A percentile compares a stretch with the other conserved stretches of the same genome.
Evolutionary conservation across 2,113 vertebrate species (phyloP).

Genomic region (Morone chrysops): DNA sequence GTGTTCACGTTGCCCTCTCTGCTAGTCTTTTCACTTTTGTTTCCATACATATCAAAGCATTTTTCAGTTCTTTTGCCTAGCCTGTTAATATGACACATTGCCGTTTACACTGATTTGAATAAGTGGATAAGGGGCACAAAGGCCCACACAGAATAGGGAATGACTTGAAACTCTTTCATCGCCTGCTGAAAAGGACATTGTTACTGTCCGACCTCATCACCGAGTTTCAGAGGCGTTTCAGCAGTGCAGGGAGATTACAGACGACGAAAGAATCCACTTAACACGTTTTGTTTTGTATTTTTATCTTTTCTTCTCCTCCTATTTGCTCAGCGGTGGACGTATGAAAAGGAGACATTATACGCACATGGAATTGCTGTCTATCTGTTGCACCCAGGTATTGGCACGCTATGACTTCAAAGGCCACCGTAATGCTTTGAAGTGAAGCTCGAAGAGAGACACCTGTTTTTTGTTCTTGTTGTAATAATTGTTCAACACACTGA

Average conservation of each 20-base stretch:
- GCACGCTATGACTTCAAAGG: conserved; percentile 78
- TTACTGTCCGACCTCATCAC: conserved; percentile 70
- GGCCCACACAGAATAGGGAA: conserved; percentile 67
- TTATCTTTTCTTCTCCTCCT: conserved; percentile 72
- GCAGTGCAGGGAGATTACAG: conserved; percentile 68
- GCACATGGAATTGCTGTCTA: conserved; percentile 75
- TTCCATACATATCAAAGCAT: conserved; percentile 76
- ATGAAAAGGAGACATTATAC: conserved; percentile 74
- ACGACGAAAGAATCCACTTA: conserved; percentile 80
- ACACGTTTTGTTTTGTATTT: conserved; percentile 78
- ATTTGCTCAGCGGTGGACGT: conserved; percentile 63
- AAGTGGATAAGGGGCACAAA: conserved; percentile 81
- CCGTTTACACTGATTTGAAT: conserved; percentile 79
- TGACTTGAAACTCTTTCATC: conserved; percentile 78
- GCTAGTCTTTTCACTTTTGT: conserved; percentile 73
- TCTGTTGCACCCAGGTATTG: conserved; percentile 76
- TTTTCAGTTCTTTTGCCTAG: conserved; percentile 61
- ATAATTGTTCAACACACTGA: conserved; percentile 70
- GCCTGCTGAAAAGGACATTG: conserved; percentile 78
- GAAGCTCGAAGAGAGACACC: conserved; percentile 71
- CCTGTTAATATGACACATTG: conserved; percentile 77
- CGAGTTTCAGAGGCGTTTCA: conserved; percentile 64
- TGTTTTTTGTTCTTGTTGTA: conserved; percentile 64
- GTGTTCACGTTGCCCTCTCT: conserved; percentile 58
- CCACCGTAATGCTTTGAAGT: conserved; percentile 79